Base-by-base conservation (phyloP, 2,113 vertebrate genomes). In the Gymnobelideus leadbeateri region DNA sequence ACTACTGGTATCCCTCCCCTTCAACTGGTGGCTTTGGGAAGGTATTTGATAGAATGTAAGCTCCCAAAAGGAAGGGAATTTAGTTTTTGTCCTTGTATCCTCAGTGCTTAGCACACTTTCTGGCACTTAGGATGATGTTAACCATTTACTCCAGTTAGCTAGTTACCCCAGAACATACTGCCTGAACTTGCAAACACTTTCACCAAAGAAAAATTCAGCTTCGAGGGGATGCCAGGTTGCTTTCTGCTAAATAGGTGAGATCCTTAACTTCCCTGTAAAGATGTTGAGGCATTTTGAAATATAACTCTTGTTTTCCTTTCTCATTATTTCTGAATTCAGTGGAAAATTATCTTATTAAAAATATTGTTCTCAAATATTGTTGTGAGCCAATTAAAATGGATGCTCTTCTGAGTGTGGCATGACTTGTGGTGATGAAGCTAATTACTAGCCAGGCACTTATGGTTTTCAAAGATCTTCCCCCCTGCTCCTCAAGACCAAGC, bases 341-440 rank as follows among this genome's bases (percentile, higher is more conserved):
- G n/a, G 92, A 93, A 95, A 94, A 91, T 47, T 68, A 57, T 91
- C 95, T 96, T 51, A 95, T 96, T 96, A 95, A 94, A 95, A 94
- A 97, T 55, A 31, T 89, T 96, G 37, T 95, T 96, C 96, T 96
- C 92, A 97, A 94, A 96, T 93, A 96, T 84, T 53, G 92, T 96
- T 93, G 68, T 28, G 54, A 96, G 89, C 57, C 93, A 96, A 89
- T 97, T 96, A 96, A 97, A 97, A 95, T 89, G 51, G 2, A 93
- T 51, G 2, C 89, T 90, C 11, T 92, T 96, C 93, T 61, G 90
- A 21, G 24, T 90, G 95, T 93, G 94, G 23, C 52, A 61, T 89
- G 91, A 89, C 55, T 68, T 54, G 37, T 53, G 47, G 89, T n/a
- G 31, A 91, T 91, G 52, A 95, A 54, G 28, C 54, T 96, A 90